A percentile compares a stretch with the other conserved stretches of the same genome.
Conservation (phyloP, 2,113 vertebrate genomes). For the Oncorhynchus kisutch region DNA sequence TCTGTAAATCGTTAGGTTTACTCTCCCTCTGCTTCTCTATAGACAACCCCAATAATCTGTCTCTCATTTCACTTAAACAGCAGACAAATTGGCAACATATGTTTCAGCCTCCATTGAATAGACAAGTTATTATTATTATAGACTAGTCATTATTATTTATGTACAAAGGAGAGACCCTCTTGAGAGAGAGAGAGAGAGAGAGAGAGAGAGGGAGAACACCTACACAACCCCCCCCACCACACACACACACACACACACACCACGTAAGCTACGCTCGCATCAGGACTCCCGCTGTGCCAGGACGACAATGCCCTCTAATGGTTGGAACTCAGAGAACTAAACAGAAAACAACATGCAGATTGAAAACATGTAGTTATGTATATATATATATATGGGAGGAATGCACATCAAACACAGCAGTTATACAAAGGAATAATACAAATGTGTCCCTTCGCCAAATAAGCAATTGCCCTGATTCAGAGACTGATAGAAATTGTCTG, state of each 20-base stretch:
- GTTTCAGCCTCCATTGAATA: too few species aligned
- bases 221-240: not conserved
- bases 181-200: not conserved
- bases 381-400: not conserved
- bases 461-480: too few species aligned
- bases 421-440: not conserved
- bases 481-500: not conserved
- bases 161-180: too few species aligned
- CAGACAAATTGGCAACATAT: too few species aligned
- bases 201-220: not conserved
- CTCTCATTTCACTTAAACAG: too few species aligned
- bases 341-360: not conserved
- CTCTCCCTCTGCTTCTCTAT: too few species aligned
- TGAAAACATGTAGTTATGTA: not conserved
- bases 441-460: too few species aligned
- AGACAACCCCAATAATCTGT: too few species aligned
- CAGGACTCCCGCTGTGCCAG: constrained; percentile 1
- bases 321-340: not conserved
- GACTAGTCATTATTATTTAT: too few species aligned
- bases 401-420: not conserved
- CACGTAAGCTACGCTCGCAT: not conserved
- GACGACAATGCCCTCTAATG: not conserved
- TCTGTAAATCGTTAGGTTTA: too few species aligned
- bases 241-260: not conserved
- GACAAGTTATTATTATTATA: too few species aligned